phyloP scores from a whole-genome alignment of 2,113 vertebrate species.

The Brienomyrus brachyistius region DNA sequence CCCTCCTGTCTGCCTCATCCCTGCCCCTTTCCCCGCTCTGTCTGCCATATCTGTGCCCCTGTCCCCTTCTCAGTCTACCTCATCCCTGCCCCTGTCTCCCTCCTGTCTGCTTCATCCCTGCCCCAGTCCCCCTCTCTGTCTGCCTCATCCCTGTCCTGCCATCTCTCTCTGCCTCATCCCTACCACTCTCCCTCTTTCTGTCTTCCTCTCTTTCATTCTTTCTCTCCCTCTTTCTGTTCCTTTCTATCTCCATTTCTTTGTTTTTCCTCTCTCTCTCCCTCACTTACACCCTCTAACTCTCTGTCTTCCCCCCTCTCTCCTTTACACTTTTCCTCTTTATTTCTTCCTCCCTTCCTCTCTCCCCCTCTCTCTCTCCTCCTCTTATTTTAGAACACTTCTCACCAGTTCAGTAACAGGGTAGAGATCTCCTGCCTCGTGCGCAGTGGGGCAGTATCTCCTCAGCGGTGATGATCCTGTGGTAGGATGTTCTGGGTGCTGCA shows the following conservation, averaged over 20 bases:
- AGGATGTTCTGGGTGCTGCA: not conserved
- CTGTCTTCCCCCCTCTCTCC: not conserved
- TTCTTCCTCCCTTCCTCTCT: not conserved
- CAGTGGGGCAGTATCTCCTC: not conserved
- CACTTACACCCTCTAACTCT: not conserved
- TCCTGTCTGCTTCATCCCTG: not conserved
- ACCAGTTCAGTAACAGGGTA: not conserved
- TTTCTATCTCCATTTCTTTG: not conserved
- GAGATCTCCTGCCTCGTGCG: not conserved
- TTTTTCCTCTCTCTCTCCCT: not conserved
- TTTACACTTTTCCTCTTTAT: not conserved
- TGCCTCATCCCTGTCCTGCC: not conserved
- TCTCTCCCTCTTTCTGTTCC: not conserved
- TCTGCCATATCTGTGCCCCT: not conserved
- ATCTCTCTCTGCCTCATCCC: not conserved
- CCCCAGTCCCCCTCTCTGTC: not conserved
- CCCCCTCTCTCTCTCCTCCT: not conserved
- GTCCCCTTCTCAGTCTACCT: not conserved
- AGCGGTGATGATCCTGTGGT: not conserved
- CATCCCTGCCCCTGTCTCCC: not conserved
- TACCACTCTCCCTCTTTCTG: not conserved
- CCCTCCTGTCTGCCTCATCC: not conserved
- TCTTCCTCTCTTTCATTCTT: not conserved
- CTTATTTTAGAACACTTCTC: conserved; percentile 9
- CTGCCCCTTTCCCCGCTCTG: not conserved